Evolutionary conservation across 2,888 invertebrate species (phyloP).

Genomic region (Lapara coniferarum): DNA sequence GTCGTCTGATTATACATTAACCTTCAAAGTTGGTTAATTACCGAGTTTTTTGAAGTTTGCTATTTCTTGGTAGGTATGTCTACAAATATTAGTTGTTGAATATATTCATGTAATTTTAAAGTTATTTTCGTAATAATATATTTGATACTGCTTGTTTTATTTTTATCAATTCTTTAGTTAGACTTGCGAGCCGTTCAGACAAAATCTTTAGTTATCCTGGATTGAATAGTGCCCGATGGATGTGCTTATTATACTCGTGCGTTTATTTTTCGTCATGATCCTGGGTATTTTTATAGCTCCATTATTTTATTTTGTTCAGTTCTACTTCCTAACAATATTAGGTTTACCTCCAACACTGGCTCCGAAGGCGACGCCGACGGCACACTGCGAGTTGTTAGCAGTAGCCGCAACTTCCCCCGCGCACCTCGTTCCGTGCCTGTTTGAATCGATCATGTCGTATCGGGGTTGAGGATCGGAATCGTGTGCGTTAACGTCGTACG

Average conservation of each 20-base stretch:
- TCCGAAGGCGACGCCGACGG: slow-evolving; percentile 97
- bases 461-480: slow-evolving; percentile 98
- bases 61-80: neutral
- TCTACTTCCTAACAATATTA: neutral
- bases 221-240: no score
- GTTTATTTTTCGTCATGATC: no score
- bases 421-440: slow-evolving; percentile 97
- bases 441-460: slow-evolving; percentile 98
- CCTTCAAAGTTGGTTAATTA: neutral
- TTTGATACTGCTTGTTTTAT: no score
- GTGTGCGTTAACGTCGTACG: slow-evolving; percentile 98
- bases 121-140: neutral
- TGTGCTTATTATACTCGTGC: no score
- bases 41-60: neutral
- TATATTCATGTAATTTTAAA: neutral
- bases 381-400: slow-evolving; percentile 97
- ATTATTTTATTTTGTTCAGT: no score
- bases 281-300: no score
- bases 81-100: neutral
- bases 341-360: slow-evolving; percentile 94
- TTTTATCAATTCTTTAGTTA: no score
- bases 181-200: no score
- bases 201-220: no score
- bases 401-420: slow-evolving; percentile 99
- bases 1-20: neutral